Conservation (phyloP, 2,797 vertebrate species). For the Cuniculus paca region DNA sequence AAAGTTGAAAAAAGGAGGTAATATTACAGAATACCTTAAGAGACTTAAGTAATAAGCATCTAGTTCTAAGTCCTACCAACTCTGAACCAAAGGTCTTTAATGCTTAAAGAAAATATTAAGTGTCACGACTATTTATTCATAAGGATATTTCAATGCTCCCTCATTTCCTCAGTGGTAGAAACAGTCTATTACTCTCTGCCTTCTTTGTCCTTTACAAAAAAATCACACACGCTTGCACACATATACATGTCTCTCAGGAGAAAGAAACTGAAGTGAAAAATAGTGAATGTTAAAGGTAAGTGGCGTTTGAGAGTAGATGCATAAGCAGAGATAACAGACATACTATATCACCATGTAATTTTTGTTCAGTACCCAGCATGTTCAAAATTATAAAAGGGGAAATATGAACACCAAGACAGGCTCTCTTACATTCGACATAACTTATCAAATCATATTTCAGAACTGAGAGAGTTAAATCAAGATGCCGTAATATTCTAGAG, state of each 20-base stretch:
- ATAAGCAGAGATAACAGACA: background rate
- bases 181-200: background rate
- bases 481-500: constrained; percentile 27
- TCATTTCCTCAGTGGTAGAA: constrained; percentile 7
- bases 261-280: constrained; percentile 52
- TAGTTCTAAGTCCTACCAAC: constrained; percentile 49
- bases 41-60: constrained; percentile 1
- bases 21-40: background rate
- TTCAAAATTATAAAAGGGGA: constrained; percentile 46
- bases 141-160: background rate
- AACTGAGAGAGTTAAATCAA: constrained; percentile 52
- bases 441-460: background rate
- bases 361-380: background rate
- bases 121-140: background rate
- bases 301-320: background rate
- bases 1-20: constrained; percentile 20
- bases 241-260: background rate
- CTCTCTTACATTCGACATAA: background rate
- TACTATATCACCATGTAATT: background rate
- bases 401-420: constrained; percentile 22
- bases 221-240: background rate
- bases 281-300: background rate
- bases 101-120: constrained; percentile 43
- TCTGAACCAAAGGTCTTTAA: constrained; percentile 41
- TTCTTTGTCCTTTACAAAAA: constrained; percentile 47